A percentile compares a stretch with the other conserved stretches of the same genome.
Evolutionary conservation across 2,113 vertebrate genomes (phyloP).

Genomic region (Formicarius rufipectus): DNA sequence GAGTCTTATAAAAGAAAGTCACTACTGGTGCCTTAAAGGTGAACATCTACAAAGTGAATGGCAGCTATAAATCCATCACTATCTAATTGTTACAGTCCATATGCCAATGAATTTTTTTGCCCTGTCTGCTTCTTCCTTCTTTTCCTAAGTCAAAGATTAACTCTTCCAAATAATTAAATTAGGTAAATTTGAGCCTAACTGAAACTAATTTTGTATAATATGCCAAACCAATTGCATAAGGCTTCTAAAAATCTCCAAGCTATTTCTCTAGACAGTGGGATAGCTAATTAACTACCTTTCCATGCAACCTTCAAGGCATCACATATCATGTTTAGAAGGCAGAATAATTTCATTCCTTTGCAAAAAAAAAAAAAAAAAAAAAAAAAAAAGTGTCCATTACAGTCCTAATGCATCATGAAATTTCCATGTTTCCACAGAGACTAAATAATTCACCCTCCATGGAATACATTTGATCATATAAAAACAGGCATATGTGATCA

Average conservation of each 20-base stretch:
- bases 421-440: constrained; percentile 64
- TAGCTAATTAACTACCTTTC: constrained; percentile 77
- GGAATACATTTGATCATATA: constrained; percentile 63
- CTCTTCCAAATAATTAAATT: constrained; percentile 75
- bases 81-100: constrained; percentile 21
- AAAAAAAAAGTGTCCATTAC: constrained; percentile 33
- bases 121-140: constrained; percentile 23
- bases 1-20: constrained; percentile 32
- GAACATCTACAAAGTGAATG: not conserved
- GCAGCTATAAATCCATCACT: constrained; percentile 40
- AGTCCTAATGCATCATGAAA: constrained; percentile 61
- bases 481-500: constrained; percentile 63
- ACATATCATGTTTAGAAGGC: constrained; percentile 62
- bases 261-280: constrained; percentile 74
- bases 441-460: constrained; percentile 58
- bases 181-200: constrained; percentile 75
- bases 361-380: constrained; percentile 24
- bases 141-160: constrained; percentile 59
- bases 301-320: constrained; percentile 70
- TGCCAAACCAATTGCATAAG: constrained; percentile 72
- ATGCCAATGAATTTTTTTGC: not conserved
- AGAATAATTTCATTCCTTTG: constrained; percentile 62
- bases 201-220: constrained; percentile 77
- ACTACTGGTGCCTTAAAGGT: not conserved
- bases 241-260: constrained; percentile 69